phyloP scores from a whole-genome alignment of 1,140 invertebrate species.

The Lerema accius region DNA sequence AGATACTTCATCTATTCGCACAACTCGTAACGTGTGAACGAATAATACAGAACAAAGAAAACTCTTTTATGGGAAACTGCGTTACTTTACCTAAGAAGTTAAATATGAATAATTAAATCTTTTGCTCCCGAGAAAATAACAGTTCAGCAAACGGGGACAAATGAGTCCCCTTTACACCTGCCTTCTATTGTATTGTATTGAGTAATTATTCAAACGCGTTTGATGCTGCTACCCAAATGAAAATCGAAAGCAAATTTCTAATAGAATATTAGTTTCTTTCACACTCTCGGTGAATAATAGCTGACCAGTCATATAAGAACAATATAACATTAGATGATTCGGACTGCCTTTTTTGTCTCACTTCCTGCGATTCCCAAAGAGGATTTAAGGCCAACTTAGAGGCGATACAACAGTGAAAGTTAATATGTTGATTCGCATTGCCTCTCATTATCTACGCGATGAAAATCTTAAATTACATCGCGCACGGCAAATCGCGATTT shows the following conservation, averaged over 20 bases:
- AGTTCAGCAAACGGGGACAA: slow-evolving; percentile 8
- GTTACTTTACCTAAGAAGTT: slow-evolving; percentile 7
- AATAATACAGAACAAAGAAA: slow-evolving; percentile 29
- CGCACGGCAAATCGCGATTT: slow-evolving; percentile 62
- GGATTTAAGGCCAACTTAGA: slow-evolving; percentile 70
- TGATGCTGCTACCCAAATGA: slow-evolving; percentile 12
- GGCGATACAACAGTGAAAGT: slow-evolving; percentile 72
- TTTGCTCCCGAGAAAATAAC: slow-evolving; percentile 21
- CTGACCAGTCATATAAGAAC: slow-evolving; percentile 22
- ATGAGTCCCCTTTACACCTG: slow-evolving; percentile 14
- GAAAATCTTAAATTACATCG: slow-evolving; percentile 78
- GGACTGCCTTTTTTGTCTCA: slow-evolving; percentile 40
- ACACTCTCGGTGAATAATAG: slow-evolving; percentile 13
- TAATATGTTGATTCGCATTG: slow-evolving; percentile 75
- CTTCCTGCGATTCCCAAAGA: slow-evolving; percentile 73
- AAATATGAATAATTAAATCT: slow-evolving; percentile 30
- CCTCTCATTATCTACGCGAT: slow-evolving; percentile 71
- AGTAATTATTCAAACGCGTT: slow-evolving; percentile 2
- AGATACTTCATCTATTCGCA: slow-evolving; percentile 12
- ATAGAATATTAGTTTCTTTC: slow-evolving; percentile 31
- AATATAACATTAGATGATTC: slow-evolving; percentile 33
- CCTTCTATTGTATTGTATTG: slow-evolving; percentile 3
- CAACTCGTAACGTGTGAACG: slow-evolving; percentile 31
- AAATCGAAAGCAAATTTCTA: slow-evolving; percentile 25
- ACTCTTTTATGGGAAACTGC: slow-evolving; percentile 25